Conservation (phyloP, 2,797 vertebrate genomes). For the Gobio occitaniae region DNA sequence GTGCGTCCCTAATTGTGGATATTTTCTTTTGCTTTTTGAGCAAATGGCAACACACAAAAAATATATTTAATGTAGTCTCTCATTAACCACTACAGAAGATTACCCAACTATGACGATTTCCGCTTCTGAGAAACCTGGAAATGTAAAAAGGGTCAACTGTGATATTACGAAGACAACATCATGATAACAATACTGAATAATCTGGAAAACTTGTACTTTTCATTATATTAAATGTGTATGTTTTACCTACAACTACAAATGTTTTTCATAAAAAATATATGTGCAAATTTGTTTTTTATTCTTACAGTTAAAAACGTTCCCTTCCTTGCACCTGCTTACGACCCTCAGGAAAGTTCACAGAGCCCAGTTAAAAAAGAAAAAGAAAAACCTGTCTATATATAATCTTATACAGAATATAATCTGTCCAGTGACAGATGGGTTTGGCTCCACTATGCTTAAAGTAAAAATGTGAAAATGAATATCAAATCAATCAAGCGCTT, state of each 20-base stretch:
- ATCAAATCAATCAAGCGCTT: slow-evolving; percentile 17
- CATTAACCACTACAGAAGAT: no score
- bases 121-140: no score
- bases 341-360: neutral
- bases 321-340: no score
- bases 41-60: no score
- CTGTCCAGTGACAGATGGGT: slow-evolving; percentile 4
- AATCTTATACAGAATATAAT: neutral
- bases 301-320: neutral
- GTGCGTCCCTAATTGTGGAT: no score
- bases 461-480: slow-evolving; percentile 22
- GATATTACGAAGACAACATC: neutral
- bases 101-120: no score
- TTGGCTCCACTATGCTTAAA: slow-evolving; percentile 14
- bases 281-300: neutral
- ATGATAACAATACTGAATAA: neutral
- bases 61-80: no score
- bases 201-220: neutral
- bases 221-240: neutral
- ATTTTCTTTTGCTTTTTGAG: no score
- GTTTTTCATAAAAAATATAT: neutral
- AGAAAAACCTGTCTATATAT: neutral
- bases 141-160: neutral
- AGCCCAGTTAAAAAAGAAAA: neutral
- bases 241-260: neutral